phyloP scores from a whole-genome alignment of 2,113 vertebrate species.

The Sceloporus undulatus region DNA sequence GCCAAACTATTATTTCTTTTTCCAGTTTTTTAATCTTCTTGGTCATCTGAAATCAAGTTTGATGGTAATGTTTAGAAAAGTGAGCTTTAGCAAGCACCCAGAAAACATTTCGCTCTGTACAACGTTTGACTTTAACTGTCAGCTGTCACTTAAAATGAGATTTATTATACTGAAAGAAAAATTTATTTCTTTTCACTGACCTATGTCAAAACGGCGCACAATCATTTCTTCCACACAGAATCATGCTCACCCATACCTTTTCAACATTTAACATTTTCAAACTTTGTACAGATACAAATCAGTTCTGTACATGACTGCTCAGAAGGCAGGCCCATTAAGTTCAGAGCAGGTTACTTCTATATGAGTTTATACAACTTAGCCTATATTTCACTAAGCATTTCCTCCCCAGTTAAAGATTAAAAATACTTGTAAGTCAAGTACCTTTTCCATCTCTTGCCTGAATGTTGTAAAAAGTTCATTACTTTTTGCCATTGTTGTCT shows the following conservation, averaged over 20 bases:
- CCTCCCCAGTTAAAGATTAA: background rate
- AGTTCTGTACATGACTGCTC: background rate
- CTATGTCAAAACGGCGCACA: background rate
- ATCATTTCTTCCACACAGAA: background rate
- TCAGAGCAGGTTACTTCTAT: background rate
- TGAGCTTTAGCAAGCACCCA: background rate
- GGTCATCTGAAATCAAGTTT: conserved; percentile 88
- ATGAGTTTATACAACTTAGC: background rate
- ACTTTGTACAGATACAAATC: background rate
- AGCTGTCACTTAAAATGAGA: background rate
- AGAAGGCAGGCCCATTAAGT: background rate
- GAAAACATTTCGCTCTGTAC: background rate
- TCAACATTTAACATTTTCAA: background rate
- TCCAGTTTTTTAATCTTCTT: conserved; percentile 99
- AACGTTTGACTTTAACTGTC: conserved; percentile 6
- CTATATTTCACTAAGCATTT: conserved; percentile 11
- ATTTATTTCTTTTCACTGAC: background rate
- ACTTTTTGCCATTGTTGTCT: conserved; percentile 98
- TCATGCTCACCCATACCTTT: fast-evolving
- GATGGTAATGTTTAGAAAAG: conserved; percentile 19
- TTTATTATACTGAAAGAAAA: background rate
- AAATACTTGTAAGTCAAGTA: conserved; percentile 62
- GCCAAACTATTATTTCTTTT: conserved; percentile 97
- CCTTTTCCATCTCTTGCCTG: conserved; percentile 99
- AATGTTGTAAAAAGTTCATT: conserved; percentile 99